Percentiles rank a stretch among this genome's conserved stretches.
phyloP scores from a whole-genome alignment of 2,888 invertebrate genomes.

The Julus scandinavius region DNA sequence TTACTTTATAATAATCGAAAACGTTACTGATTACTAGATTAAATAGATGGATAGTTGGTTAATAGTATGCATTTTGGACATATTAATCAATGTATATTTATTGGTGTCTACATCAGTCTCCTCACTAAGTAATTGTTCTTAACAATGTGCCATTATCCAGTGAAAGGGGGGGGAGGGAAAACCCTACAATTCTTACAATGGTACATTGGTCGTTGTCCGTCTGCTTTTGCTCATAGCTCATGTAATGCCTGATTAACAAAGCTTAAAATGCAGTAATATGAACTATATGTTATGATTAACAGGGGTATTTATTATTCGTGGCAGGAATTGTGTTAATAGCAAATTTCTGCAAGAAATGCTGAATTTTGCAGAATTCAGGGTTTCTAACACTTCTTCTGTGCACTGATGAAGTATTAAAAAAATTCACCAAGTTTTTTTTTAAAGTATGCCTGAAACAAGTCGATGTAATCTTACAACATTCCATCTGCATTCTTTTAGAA shows the following conservation, averaged over 20 bases:
- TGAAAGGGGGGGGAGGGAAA: neutral
- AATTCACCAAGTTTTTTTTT: neutral
- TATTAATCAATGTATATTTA: constrained; percentile 31
- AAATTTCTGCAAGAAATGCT: neutral
- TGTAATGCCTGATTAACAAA: neutral
- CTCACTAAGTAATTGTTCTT: neutral
- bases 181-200: neutral
- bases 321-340: neutral
- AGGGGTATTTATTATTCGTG: neutral
- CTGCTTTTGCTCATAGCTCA: neutral
- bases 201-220: neutral
- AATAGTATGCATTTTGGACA: constrained; percentile 30
- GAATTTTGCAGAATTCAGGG: neutral
- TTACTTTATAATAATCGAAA: constrained; percentile 30
- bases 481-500: too few relatives aligned
- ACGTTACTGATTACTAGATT: constrained; percentile 11
- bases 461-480: too few relatives aligned
- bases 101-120: neutral
- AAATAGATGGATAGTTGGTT: constrained; percentile 15
- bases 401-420: neutral
- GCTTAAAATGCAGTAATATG: neutral
- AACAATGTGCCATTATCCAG: neutral
- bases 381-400: neutral
- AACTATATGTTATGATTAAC: neutral
- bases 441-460: neutral